phyloP scores from a whole-genome alignment of 2,797 vertebrate genomes.

The Malacoctenus gilli region DNA sequence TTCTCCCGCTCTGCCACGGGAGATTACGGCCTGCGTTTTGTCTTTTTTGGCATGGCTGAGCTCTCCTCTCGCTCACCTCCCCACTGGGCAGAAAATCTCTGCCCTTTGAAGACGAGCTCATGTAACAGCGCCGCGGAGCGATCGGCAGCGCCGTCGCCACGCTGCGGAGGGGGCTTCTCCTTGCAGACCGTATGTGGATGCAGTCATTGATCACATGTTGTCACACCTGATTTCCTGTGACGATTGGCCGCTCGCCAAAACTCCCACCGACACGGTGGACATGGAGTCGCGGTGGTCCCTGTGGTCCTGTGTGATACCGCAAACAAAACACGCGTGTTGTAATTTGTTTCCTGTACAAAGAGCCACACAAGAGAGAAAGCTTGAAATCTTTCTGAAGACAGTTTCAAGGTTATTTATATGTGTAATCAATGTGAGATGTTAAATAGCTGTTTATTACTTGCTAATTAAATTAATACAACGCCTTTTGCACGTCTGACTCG shows the following conservation, averaged over 20 bases:
- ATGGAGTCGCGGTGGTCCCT: neutral
- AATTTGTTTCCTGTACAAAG: neutral
- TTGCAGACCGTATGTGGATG: neutral
- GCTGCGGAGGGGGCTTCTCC: too few relatives aligned
- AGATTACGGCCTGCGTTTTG: conserved; percentile 57
- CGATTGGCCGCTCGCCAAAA: neutral
- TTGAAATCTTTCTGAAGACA: too few relatives aligned
- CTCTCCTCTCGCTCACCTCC: conserved; percentile 60
- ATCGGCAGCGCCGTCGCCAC: conserved; percentile 32
- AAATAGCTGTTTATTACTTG: too few relatives aligned
- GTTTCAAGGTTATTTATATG: neutral
- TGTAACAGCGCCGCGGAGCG: conserved; percentile 51
- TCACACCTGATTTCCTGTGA: conserved; percentile 11
- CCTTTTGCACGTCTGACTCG: too few relatives aligned
- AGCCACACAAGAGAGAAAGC: neutral
- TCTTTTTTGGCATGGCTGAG: conserved; percentile 50
- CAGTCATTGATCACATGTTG: neutral
- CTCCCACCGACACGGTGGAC: neutral
- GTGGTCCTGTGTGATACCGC: neutral
- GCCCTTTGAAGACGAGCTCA: conserved; percentile 61
- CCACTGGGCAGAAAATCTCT: conserved; percentile 59
- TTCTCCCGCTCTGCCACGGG: conserved; percentile 42
- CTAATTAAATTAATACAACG: too few relatives aligned
- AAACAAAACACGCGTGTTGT: neutral
- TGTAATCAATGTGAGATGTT: neutral